Base-by-base conservation (phyloP, 2,113 vertebrate species). In the Sapajus apella region DNA sequence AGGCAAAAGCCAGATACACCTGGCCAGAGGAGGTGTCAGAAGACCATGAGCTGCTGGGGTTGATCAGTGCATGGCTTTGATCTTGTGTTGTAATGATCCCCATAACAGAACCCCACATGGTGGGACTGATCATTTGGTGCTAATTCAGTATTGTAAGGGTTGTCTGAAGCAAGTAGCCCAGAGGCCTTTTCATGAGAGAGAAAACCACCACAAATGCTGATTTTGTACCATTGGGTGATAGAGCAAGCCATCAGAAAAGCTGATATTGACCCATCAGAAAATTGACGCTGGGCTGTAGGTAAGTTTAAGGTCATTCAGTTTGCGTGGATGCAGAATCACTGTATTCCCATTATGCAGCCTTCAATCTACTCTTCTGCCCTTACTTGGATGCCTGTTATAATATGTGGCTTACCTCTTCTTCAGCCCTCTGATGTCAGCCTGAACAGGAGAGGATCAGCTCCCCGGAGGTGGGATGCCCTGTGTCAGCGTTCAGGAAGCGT, bases 251-350 rank as follows among this genome's bases (percentile, higher is more conserved):
- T 35, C 30, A 5, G 17, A 32, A 21, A 4, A 25, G 73, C 52
- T 21, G 27, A 17, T 16, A 30, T 3, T 18, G 21, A 2, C 2
- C 30, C 1, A 0, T 68, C 32, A 55, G n/a, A 68, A 55, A 32
- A 23, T 3, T 52, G 52, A 52, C 52, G 21, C 80, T 0, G 1
- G 32, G 66, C 45, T 12, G 1, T 11, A 2, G 13, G 58, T 18
- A 18, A 21, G 32, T 30, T 64, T 8, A 25, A 68, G 43, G 7
- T 25, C 32, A 17, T 30, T 23, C 32, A 64, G 55, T 75, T 40
- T 56, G 37, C 37, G 4, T 1, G 10, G 32, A 66, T 37, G 32
- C 20, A 55, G 52, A 1, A 40, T 79, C 9, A 25, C 55, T 89
- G 80, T 56, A 40, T 89, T 35, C 27, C 43, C 37, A 30, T 4